Conservation (phyloP, 64 coral and sea anemone species). For the Anthopleura sola region DNA sequence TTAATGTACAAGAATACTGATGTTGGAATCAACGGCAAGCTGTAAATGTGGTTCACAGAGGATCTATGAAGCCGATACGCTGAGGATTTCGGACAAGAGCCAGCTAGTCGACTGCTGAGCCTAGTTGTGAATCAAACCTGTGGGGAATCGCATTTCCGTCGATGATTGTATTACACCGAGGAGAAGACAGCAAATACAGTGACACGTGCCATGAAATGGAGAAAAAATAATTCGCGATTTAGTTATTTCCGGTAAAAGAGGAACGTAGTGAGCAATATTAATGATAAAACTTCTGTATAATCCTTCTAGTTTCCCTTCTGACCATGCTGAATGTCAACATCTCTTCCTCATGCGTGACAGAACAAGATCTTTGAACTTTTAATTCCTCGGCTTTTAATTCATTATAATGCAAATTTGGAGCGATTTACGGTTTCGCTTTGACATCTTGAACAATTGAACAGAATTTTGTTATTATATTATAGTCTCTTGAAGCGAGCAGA, state of each 20-base stretch:
- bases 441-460: not conserved
- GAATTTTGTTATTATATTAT: not conserved
- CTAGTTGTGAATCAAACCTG: not conserved
- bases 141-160: constrained; percentile 11
- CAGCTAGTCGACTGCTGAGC: not conserved
- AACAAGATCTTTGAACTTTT: constrained; percentile 9
- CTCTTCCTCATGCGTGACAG: not conserved
- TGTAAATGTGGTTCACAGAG: not conserved
- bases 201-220: constrained; percentile 21
- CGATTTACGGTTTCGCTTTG: not conserved
- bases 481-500: not conserved
- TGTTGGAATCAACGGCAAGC: not conserved
- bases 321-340: not conserved
- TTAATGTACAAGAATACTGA: not conserved
- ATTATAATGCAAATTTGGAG: constrained; percentile 1
- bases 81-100: not conserved
- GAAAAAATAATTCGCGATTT: not conserved
- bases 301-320: not conserved
- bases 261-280: constrained; percentile 1
- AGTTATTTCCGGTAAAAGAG: constrained; percentile 1
- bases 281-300: not conserved
- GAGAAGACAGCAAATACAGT: not conserved
- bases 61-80: too few relatives aligned
- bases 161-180: not conserved
- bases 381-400: not conserved